Percentiles rank a stretch among this genome's conserved stretches.
Evolutionary conservation across 2,113 vertebrate genomes (phyloP).

Genomic region (Charina bottae): DNA sequence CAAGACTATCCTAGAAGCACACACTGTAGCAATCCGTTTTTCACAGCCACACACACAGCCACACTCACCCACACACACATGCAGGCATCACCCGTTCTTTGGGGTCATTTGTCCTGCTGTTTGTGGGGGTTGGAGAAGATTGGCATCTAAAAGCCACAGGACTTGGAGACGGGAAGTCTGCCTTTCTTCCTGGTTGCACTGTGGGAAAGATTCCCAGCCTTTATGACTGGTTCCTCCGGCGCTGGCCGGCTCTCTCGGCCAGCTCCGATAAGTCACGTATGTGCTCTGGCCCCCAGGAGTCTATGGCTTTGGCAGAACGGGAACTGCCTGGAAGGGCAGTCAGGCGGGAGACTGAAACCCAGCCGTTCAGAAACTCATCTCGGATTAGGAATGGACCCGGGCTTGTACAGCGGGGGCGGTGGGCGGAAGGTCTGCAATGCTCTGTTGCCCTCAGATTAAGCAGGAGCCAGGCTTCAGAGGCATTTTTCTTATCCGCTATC

Average conservation of each 20-base stretch:
- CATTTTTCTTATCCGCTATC: neutral
- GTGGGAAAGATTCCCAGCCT: slow-evolving; percentile 19
- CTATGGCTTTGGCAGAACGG: neutral
- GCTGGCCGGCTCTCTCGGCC: neutral
- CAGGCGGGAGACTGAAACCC: neutral
- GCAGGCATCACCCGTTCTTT: neutral
- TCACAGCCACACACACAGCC: neutral
- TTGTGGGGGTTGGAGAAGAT: slow-evolving; percentile 11
- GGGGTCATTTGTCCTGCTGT: slow-evolving; percentile 20
- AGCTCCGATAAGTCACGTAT: slow-evolving; percentile 26
- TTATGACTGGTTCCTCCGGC: slow-evolving; percentile 1
- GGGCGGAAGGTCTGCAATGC: no score
- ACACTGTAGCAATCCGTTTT: neutral
- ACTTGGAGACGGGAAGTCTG: slow-evolving; percentile 30
- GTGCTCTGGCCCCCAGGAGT: slow-evolving; percentile 12
- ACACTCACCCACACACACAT: neutral
- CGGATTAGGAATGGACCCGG: neutral
- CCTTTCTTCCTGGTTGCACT: slow-evolving; percentile 24
- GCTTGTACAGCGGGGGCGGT: no score
- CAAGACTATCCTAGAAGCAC: neutral
- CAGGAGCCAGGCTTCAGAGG: neutral
- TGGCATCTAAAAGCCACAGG: slow-evolving; percentile 25
- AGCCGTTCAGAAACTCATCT: neutral
- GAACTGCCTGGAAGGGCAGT: neutral
- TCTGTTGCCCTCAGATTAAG: neutral